A percentile compares a stretch with the other conserved stretches of the same genome.
phyloP scores from a whole-genome alignment of 2,888 invertebrate genomes.

The Aspidiotus rigidus region DNA sequence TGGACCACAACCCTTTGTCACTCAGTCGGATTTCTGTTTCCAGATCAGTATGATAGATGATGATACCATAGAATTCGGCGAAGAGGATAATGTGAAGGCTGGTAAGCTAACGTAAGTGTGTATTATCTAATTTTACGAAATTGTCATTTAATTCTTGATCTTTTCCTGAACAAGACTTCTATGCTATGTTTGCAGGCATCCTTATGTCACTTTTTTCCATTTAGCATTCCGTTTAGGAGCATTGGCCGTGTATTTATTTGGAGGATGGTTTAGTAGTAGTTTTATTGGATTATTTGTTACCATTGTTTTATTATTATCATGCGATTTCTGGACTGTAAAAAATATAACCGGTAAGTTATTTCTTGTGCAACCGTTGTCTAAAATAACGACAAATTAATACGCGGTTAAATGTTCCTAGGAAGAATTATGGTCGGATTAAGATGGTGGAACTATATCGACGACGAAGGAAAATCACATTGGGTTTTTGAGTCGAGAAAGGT shows the following conservation, averaged over 20 bases:
- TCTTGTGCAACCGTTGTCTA: neutral
- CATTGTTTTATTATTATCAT: slow-evolving; percentile 78
- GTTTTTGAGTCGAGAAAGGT: slow-evolving; percentile 92
- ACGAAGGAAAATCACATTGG: slow-evolving; percentile 95
- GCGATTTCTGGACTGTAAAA: slow-evolving; percentile 99
- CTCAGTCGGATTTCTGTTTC: neutral
- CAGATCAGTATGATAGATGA: slow-evolving; percentile 74
- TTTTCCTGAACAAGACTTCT: neutral
- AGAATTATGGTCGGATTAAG: slow-evolving; percentile 87
- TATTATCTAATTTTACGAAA: slow-evolving; percentile 38
- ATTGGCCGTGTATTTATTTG: slow-evolving; percentile 78
- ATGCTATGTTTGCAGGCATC: slow-evolving; percentile 59
- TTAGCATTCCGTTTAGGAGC: slow-evolving; percentile 76
- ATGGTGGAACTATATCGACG: slow-evolving; percentile 99
- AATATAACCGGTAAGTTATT: slow-evolving; percentile 62
- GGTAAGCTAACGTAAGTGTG: slow-evolving; percentile 44
- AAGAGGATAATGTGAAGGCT: slow-evolving; percentile 55
- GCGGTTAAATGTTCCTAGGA: slow-evolving; percentile 47
- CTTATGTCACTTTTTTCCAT: slow-evolving; percentile 86
- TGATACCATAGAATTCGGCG: slow-evolving; percentile 77
- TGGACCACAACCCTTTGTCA: too few relatives aligned
- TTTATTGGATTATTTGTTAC: slow-evolving; percentile 95
- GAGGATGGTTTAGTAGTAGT: slow-evolving; percentile 78
- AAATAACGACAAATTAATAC: neutral
- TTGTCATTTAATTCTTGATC: neutral